Conservation (phyloP, 2,888 invertebrate genomes). For the Gryllus longicercus region DNA sequence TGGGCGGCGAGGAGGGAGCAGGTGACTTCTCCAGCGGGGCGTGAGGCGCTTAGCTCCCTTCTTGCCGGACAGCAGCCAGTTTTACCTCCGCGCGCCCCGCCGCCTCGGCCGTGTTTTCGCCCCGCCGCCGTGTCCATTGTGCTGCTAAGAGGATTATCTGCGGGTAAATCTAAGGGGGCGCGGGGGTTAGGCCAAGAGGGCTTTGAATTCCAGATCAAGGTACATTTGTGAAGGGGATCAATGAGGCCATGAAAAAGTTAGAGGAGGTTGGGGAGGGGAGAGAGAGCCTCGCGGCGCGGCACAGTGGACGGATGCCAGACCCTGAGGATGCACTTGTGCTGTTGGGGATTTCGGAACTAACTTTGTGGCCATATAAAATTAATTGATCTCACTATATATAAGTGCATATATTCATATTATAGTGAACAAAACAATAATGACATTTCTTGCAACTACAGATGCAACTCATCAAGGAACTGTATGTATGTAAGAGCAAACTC, state of each 20-base stretch:
- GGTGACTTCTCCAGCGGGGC: neutral
- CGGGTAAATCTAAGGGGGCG: conserved; percentile 32
- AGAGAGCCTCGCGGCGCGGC: neutral
- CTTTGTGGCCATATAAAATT: no score
- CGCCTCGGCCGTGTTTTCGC: conserved; percentile 9
- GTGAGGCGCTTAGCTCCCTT: neutral
- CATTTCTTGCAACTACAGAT: no score
- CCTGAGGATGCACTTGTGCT: no score
- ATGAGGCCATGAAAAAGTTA: conserved; percentile 30
- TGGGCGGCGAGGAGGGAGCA: no score
- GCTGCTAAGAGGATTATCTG: conserved; percentile 33
- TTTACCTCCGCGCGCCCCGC: neutral
- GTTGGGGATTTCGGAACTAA: no score
- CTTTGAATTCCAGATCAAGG: conserved; percentile 35
- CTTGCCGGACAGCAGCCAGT: neutral
- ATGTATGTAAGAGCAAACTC: no score
- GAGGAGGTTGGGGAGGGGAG: conserved; percentile 22
- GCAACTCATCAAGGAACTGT: no score
- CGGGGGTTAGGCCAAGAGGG: conserved; percentile 26
- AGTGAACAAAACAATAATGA: no score
- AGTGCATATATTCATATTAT: no score
- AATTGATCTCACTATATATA: no score
- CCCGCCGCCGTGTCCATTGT: conserved; percentile 25
- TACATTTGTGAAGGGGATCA: conserved; percentile 33
- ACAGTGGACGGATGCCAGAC: no score